Evolutionary conservation across 2,797 vertebrate genomes (phyloP).

Genomic region (Gallinago solitaria): DNA sequence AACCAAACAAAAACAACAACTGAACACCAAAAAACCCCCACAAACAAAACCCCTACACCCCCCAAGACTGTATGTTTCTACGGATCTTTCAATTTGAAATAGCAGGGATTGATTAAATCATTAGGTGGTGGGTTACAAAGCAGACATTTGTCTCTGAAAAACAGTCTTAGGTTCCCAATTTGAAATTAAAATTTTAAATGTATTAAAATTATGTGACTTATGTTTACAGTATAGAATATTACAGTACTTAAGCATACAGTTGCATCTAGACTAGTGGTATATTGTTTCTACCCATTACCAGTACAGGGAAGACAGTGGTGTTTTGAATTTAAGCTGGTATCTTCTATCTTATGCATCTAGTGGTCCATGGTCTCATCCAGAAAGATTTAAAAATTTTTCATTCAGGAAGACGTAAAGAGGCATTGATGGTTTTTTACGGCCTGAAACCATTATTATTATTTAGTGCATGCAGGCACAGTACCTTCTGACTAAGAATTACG

Average conservation of each 20-base stretch:
- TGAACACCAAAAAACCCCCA: neutral
- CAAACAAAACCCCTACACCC: neutral
- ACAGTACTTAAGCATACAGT: neutral
- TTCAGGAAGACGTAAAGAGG: neutral
- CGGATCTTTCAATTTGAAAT: neutral
- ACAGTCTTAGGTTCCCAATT: neutral
- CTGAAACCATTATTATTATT: neutral
- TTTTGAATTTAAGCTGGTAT: neutral
- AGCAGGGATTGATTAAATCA: neutral
- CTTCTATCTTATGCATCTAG: neutral
- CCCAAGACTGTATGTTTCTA: neutral
- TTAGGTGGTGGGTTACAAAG: neutral
- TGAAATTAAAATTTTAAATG: neutral
- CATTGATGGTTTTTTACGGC: neutral
- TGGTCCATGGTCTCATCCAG: neutral
- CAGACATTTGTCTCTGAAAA: neutral
- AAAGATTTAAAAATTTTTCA: neutral
- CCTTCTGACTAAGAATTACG: neutral
- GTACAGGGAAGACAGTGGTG: neutral
- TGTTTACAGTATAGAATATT: neutral
- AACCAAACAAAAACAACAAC: neutral
- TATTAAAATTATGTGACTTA: neutral
- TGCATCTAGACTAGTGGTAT: neutral
- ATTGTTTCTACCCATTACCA: neutral
- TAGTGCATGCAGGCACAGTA: neutral